phyloP scores from a whole-genome alignment of 1,140 invertebrate genomes.

The Sminthurinus signatus region DNA sequence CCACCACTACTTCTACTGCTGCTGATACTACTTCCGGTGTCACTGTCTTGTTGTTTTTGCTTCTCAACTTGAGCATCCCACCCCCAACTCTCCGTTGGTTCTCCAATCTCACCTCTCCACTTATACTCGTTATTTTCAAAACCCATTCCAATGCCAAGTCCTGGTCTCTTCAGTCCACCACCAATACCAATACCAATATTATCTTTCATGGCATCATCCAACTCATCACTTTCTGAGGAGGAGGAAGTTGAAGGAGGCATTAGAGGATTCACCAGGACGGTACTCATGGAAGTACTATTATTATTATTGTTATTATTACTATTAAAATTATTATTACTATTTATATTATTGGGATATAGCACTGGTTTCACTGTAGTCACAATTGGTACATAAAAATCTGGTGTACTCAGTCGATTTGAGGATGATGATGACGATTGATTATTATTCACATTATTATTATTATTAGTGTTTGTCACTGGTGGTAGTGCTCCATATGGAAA shows the following conservation, averaged over 20 bases:
- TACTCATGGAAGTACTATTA: constrained; percentile 16
- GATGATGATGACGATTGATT: too few relatives aligned
- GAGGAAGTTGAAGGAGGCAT: constrained; percentile 10
- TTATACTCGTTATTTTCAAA: constrained; percentile 27
- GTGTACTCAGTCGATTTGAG: neutral
- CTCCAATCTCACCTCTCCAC: constrained; percentile 18
- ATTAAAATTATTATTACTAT: too few relatives aligned
- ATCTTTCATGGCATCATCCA: constrained; percentile 10
- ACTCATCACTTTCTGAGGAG: constrained; percentile 18
- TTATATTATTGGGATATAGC: too few relatives aligned
- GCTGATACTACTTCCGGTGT: neutral
- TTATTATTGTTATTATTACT: constrained; percentile 14
- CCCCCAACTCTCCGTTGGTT: constrained; percentile 31
- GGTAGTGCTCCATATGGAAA: too few relatives aligned
- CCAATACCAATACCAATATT: too few relatives aligned
- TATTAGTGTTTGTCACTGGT: too few relatives aligned
- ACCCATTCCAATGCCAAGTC: neutral
- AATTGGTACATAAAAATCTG: neutral
- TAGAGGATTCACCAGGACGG: constrained; percentile 31
- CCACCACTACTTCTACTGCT: neutral
- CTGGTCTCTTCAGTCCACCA: too few relatives aligned
- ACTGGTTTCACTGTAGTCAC: too few relatives aligned
- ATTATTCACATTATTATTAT: too few relatives aligned
- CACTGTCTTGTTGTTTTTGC: constrained; percentile 21
- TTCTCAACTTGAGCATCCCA: constrained; percentile 32